Evolutionary conservation across 2,797 vertebrate genomes (phyloP).

Genomic region (Diplodus sargus): DNA sequence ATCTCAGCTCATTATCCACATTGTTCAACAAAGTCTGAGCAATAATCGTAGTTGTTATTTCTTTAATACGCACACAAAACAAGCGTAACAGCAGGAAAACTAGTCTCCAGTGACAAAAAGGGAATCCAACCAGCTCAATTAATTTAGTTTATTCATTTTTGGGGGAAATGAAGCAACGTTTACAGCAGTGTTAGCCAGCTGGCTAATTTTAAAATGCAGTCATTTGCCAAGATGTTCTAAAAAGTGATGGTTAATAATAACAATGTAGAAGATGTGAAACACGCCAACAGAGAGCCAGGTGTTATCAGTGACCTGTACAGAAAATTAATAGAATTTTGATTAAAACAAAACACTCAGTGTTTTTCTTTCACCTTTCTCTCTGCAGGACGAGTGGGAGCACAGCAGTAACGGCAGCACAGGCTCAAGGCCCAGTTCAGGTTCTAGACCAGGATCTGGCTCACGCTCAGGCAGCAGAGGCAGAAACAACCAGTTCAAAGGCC

Average conservation of each 20-base stretch:
- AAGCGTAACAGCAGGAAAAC: neutral
- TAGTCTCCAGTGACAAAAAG: neutral
- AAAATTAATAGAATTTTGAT: neutral
- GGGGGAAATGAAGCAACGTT: neutral
- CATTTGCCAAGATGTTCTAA: neutral
- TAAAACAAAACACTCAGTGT: neutral
- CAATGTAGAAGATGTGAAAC: neutral
- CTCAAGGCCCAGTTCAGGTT: conserved; percentile 86
- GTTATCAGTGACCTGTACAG: neutral
- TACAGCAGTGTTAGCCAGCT: neutral
- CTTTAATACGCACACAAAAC: neutral
- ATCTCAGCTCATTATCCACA: neutral
- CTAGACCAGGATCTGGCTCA: conserved; percentile 86
- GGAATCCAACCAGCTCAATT: neutral
- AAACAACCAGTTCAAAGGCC: conserved; percentile 86
- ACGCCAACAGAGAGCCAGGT: neutral
- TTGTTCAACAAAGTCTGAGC: too few relatives aligned
- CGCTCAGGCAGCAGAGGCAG: conserved; percentile 85
- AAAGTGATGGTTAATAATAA: neutral
- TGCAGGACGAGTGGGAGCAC: conserved; percentile 90
- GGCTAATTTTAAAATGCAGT: neutral
- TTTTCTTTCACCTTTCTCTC: conserved; percentile 4
- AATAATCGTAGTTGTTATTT: neutral
- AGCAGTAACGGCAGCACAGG: conserved; percentile 89
- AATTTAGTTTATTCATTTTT: neutral